phyloP scores from a whole-genome alignment of 2,888 invertebrate species.

The Protonemura montana region DNA sequence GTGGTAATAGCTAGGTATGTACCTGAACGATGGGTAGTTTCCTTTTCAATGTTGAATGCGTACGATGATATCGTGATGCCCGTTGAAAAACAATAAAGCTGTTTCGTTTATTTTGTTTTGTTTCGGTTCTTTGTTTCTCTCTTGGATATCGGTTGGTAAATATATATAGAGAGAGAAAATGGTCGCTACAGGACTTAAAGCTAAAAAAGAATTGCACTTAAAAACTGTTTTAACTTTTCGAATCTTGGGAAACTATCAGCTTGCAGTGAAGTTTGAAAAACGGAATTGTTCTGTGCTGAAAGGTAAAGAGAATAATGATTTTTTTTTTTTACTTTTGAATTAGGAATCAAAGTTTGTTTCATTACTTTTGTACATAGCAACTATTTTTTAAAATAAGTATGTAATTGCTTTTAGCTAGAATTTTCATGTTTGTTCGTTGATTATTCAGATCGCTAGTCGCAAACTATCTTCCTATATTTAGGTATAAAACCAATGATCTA shows the following conservation, averaged over 20 bases:
- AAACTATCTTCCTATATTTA: too few relatives aligned
- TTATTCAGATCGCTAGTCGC: too few relatives aligned
- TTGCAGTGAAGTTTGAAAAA: too few relatives aligned
- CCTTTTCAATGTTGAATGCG: not conserved
- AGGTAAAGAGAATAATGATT: not conserved
- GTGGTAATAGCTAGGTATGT: not conserved
- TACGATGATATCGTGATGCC: not conserved
- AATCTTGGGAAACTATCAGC: not conserved
- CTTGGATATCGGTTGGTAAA: not conserved
- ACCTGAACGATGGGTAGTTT: not conserved
- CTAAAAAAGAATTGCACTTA: too few relatives aligned
- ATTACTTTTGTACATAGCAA: not conserved
- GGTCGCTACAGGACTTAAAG: not conserved
- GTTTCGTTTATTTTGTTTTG: not conserved
- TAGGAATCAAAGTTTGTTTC: not conserved
- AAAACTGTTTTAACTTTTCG: too few relatives aligned
- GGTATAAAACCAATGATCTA: too few relatives aligned
- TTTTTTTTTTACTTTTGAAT: not conserved
- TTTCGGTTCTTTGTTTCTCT: not conserved
- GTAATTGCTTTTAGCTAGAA: too few relatives aligned
- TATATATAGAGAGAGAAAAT: not conserved
- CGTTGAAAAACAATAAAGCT: not conserved
- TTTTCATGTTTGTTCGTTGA: too few relatives aligned
- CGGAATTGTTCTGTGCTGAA: not conserved
- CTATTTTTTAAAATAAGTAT: too few relatives aligned